Base-by-base conservation (phyloP, 2,113 vertebrate genomes). In the Tupaia chinensis region DNA sequence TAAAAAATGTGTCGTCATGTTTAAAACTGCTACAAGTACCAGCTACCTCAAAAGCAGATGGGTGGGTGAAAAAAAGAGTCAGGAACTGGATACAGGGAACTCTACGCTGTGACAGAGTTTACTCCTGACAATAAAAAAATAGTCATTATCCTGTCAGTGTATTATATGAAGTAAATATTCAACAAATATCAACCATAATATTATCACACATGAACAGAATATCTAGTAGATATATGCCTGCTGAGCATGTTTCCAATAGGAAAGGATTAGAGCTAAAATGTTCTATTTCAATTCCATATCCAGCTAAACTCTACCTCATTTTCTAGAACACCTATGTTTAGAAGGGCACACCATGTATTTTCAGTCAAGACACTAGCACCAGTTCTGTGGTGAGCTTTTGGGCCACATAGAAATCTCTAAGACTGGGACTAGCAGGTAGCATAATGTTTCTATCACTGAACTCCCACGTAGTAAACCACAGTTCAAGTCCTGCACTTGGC, bases 31-130 rank as follows among this genome's bases (percentile, higher is more conserved):
- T 5, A 54, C 22, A 54, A 72, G 34, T 32, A 23, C 13, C 20
- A 82, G 25, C 9, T 68, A 56, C 19, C 4, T 82, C 25, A 81
- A 80, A 85, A 32, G 53, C n/a, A 66, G 53, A 2, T 70, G 15
- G 9, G 44, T 68, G 19, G 8, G 3, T 44, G 9, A 17, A 65
- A 14, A 1, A 44, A 25, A 8, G 32, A 9, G 16, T 44, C 34
- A 22, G 5, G 14, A 1, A 23, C 3, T 32, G 1, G 23, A 1
- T 19, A 3, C 6, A 1, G 15, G 74, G 14, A 85, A 73, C 14
- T 69, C 44, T 80, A 7, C 3, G 25, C 34, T 8, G 8, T n/a
- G 65, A 12, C 4, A n/a, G 14, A 53, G 0, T 4, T 13, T 7
- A 16, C 10, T 8, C 9, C 8, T 27, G 14, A 19, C 11, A 54